Evolutionary conservation across 2,888 invertebrate genomes (phyloP), one percentile per base, ranked within the genome.

Genomic region (Watsonalla cultraria): DNA sequence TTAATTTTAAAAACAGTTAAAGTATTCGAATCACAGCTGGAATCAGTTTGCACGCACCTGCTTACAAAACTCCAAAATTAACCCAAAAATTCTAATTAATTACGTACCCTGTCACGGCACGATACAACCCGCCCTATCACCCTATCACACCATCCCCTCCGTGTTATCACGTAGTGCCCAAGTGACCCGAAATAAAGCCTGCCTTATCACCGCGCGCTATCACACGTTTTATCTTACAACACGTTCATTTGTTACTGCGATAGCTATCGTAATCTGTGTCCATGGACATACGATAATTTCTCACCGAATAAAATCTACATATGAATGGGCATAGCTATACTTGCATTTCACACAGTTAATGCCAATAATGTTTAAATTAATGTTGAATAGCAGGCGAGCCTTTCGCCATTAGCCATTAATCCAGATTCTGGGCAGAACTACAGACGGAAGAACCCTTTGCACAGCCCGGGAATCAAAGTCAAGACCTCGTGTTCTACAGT

Each of bases 221-320:
- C 60, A 49, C 48, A 39, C 9, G 15, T 34, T 51, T 52, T 52
- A 45, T 47, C 53, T 52, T 49, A 53, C 51, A 60, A 53, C 54
- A 49, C 53, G 56, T 56, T 59, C 64, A 59, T 66, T 66, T 64
- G 61, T 66, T 62, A 64, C 54, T 24, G 8, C 42, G 66, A 64
- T 64, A 66, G 55, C 51, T 35, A 48, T 48, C 47, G 47, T n/a
- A 7, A 14, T 14, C 8, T 33, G 48, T 48, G 35, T 48, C 48
- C 48, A 37, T 48, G 8, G 11, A 11, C 42, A 42, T 11, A 11
- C 42, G 42, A 5, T 5, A 42, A 11, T 42, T 8, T 11, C 5
- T 11, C 11, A 42, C 11, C 11, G 11, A 42, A 8, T 42, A 42
- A 5, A 24, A 24, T 24, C 24, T 24, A 24, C 24, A 24, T 24